These are phyloP conservation scores for Knipowitschia caucasica DNA, from an alignment of 2,797 vertebrate species.

Conservation along the genomic window DNA sequence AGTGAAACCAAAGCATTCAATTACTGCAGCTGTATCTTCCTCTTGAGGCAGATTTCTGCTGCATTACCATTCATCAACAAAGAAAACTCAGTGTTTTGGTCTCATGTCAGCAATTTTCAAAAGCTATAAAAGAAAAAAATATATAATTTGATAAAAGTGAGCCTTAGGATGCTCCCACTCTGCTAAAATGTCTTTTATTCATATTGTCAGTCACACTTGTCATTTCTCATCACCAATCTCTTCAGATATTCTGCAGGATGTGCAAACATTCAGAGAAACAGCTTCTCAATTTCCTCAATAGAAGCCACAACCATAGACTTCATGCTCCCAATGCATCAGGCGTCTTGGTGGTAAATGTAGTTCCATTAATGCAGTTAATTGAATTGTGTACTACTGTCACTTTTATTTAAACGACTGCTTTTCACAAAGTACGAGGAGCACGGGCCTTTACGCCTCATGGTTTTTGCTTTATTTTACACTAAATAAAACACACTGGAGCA, in stretches of 20 bases:
- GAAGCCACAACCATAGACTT: no score
- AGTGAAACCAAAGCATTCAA: constrained; percentile 35
- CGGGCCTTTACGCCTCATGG: constrained; percentile 45
- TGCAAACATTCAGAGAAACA: no score
- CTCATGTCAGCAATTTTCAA: constrained; percentile 33
- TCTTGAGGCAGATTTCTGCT: constrained; percentile 28
- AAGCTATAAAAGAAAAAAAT: not conserved
- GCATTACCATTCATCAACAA: constrained; percentile 44
- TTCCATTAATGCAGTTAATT: no score
- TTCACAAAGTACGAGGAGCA: constrained; percentile 20
- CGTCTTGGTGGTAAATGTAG: no score
- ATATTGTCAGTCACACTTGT: not conserved
- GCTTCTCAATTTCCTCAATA: no score
- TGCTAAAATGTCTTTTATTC: not conserved
- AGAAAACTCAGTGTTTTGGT: constrained; percentile 26
- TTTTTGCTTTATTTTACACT: constrained; percentile 43
- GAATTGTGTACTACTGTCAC: no score
- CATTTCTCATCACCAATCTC: not conserved
- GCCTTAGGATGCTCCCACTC: constrained; percentile 52
- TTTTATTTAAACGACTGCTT: no score
- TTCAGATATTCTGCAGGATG: not conserved
- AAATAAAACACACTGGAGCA: not conserved
- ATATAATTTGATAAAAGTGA: constrained; percentile 35
- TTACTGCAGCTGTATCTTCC: constrained; percentile 27
- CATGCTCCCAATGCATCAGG: no score